These are phyloP conservation scores for Drosophila pandora DNA, from an alignment of 1,140 invertebrate species.

Conservation along the genomic window DNA sequence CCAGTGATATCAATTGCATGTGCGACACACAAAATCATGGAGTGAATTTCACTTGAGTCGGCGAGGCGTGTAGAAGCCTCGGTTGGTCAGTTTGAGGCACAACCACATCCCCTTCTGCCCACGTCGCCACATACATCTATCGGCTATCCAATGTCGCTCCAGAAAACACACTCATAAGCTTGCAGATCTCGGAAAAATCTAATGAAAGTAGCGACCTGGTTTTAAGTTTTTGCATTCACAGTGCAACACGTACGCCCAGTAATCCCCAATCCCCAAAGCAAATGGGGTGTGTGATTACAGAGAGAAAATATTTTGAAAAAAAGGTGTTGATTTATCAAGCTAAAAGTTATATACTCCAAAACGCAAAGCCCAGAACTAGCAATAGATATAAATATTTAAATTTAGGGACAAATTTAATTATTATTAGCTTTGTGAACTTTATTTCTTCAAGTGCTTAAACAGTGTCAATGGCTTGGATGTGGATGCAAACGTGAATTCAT, in stretches of 20 bases:
- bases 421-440: background rate
- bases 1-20: constrained; percentile 79
- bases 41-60: constrained; percentile 59
- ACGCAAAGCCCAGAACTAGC: no score
- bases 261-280: constrained; percentile 19
- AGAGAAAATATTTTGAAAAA: background rate
- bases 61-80: constrained; percentile 49
- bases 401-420: background rate
- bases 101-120: background rate
- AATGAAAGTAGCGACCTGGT: constrained; percentile 80
- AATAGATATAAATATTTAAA: no score
- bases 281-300: constrained; percentile 35
- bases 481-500: constrained; percentile 21
- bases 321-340: background rate
- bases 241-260: constrained; percentile 57
- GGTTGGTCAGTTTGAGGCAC: constrained; percentile 24
- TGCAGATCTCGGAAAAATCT: constrained; percentile 58
- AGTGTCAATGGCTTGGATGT: constrained; percentile 49
- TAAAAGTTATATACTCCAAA: no score
- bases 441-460: background rate
- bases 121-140: background rate
- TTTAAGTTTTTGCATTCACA: constrained; percentile 59
- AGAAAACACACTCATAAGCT: constrained; percentile 19
- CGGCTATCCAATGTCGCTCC: constrained; percentile 68
- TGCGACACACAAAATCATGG: constrained; percentile 78